These are phyloP conservation scores for Platypus cylindrus DNA, from an alignment of 2,888 invertebrate species.

Conservation along the genomic window DNA sequence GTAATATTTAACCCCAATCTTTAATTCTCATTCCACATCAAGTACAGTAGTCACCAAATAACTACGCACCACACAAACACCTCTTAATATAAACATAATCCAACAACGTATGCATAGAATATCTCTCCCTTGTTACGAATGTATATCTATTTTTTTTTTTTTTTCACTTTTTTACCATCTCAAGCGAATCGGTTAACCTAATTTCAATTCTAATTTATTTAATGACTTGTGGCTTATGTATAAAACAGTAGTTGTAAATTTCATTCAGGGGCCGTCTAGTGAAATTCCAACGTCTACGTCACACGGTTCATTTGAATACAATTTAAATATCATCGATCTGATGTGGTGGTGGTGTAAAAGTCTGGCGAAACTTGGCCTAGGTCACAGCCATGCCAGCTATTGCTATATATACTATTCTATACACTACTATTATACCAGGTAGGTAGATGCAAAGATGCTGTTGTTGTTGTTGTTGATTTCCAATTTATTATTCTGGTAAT, in stretches of 20 bases:
- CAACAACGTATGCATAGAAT: too few relatives aligned
- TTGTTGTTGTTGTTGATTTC: too few relatives aligned
- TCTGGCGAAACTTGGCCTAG: conserved; percentile 23
- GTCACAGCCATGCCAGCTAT: conserved; percentile 14
- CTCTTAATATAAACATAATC: too few relatives aligned
- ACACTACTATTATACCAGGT: too few relatives aligned
- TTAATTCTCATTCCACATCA: too few relatives aligned
- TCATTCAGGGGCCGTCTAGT: conserved; percentile 20
- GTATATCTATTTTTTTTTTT: neutral
- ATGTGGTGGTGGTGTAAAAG: conserved; percentile 17
- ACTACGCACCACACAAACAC: too few relatives aligned
- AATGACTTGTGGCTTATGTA: conserved; percentile 15
- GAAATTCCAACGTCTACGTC: conserved; percentile 22
- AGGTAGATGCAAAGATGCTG: too few relatives aligned
- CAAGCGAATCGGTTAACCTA: conserved; percentile 5
- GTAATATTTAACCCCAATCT: too few relatives aligned
- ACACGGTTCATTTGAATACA: conserved; percentile 25
- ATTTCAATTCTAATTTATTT: conserved; percentile 16
- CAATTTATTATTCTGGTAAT: too few relatives aligned
- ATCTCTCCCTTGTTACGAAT: neutral
- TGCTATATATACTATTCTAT: too few relatives aligned
- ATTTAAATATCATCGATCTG: conserved; percentile 25
- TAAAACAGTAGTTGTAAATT: conserved; percentile 18
- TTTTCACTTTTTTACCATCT: neutral
- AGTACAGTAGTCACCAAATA: too few relatives aligned